Evolutionary conservation across 2,113 vertebrate species (phyloP).

Genomic region (Halcyon senegalensis): DNA sequence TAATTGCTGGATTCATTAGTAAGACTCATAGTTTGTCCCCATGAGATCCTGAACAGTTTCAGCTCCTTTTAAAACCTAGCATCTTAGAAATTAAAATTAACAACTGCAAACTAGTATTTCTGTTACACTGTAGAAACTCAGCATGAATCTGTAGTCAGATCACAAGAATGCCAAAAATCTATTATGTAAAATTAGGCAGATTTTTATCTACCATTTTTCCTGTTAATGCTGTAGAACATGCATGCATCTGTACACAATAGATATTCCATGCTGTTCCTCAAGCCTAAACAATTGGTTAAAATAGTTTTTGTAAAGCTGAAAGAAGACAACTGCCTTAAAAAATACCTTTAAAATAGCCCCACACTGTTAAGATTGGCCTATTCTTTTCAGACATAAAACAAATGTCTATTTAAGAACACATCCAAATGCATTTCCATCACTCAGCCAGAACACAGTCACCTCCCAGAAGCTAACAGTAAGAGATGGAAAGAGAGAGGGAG

Average conservation of each 20-base stretch:
- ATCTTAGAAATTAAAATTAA: slow-evolving; percentile 64
- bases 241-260: slow-evolving; percentile 6
- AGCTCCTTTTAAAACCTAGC: slow-evolving; percentile 42
- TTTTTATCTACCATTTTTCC: slow-evolving; percentile 39
- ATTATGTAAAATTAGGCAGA: slow-evolving; percentile 48
- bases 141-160: slow-evolving; percentile 53
- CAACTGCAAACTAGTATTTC: slow-evolving; percentile 50
- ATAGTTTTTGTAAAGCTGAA: slow-evolving; percentile 53
- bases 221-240: slow-evolving; percentile 17
- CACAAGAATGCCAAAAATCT: slow-evolving; percentile 49
- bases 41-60: slow-evolving; percentile 54
- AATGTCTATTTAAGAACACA: slow-evolving; percentile 60
- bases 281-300: slow-evolving; percentile 51
- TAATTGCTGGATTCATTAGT: slow-evolving; percentile 69
- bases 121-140: slow-evolving; percentile 39
- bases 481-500: slow-evolving; percentile 17
- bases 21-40: slow-evolving; percentile 62
- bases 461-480: slow-evolving; percentile 52
- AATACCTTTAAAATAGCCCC: slow-evolving; percentile 42
- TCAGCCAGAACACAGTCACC: slow-evolving; percentile 34
- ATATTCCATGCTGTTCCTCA: slow-evolving; percentile 20
- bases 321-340: slow-evolving; percentile 53
- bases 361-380: background rate
- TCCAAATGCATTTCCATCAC: slow-evolving; percentile 57
- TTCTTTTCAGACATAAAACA: slow-evolving; percentile 64